A percentile compares a stretch with the other conserved stretches of the same genome.
phyloP scores from a whole-genome alignment of 1,140 invertebrate species.

The Lycorma delicatula region DNA sequence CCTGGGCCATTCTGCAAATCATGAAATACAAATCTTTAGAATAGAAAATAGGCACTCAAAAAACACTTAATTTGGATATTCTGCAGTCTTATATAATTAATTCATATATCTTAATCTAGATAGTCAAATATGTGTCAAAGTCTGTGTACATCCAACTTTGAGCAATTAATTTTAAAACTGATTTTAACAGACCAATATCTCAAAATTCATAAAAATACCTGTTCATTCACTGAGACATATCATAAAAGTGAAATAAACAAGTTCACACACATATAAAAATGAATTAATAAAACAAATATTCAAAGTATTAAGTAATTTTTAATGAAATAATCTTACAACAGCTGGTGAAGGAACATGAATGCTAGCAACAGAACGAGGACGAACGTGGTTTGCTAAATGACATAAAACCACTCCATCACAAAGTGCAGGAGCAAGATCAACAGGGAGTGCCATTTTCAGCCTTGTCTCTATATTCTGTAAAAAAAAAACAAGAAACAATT shows the following conservation, averaged over 20 bases:
- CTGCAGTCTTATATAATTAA: no score
- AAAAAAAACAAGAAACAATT: slow-evolving; percentile 15
- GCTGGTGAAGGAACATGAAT: slow-evolving; percentile 91
- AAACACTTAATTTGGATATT: no score
- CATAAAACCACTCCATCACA: slow-evolving; percentile 88
- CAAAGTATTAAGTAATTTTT: neutral
- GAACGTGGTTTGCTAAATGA: slow-evolving; percentile 86
- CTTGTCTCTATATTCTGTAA: slow-evolving; percentile 78
- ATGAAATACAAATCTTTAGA: no score
- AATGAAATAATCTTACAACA: slow-evolving; percentile 62
- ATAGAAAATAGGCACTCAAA: no score
- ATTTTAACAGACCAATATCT: no score
- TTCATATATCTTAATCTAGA: neutral
- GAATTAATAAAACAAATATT: no score
- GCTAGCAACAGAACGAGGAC: slow-evolving; percentile 78
- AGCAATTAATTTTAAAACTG: neutral
- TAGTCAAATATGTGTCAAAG: neutral
- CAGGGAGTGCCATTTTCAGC: slow-evolving; percentile 80
- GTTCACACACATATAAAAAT: slow-evolving; percentile 6
- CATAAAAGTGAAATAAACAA: no score
- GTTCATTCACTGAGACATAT: no score
- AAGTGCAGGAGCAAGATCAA: slow-evolving; percentile 75
- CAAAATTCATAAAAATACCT: no score
- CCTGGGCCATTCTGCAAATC: no score
- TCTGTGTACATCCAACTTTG: neutral